These are phyloP conservation scores for Tenthredo notha DNA, from an alignment of 2,888 invertebrate genomes.

Conservation along the genomic window DNA sequence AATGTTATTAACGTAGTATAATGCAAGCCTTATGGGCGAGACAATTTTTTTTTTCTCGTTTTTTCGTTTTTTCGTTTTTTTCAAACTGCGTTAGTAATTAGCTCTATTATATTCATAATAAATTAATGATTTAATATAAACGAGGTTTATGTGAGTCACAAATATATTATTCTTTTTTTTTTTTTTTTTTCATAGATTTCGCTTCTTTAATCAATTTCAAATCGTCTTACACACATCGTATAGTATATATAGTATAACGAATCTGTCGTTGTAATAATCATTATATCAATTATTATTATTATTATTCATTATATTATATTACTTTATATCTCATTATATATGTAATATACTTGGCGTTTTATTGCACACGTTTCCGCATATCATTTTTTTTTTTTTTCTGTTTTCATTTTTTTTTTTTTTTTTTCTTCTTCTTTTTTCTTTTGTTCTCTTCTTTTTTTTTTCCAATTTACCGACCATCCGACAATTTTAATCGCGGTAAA, in stretches of 20 bases:
- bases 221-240: neutral
- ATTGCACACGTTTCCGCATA: conserved; percentile 36
- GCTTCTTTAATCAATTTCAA: conserved; percentile 17
- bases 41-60: neutral
- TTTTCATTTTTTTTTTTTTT: neutral
- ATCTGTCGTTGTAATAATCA: conserved; percentile 35
- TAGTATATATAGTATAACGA: neutral
- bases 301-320: conserved; percentile 32
- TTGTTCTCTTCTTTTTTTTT: neutral
- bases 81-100: neutral
- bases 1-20: conserved; percentile 17
- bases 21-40: neutral
- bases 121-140: conserved; percentile 13
- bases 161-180: neutral
- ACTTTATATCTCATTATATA: conserved; percentile 26
- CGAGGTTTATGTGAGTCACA: conserved; percentile 6
- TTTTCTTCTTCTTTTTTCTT: neutral
- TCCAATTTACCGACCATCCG: conserved; percentile 10
- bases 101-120: neutral
- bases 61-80: neutral
- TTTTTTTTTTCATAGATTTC: conserved; percentile 19
- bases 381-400: neutral
- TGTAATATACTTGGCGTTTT: conserved; percentile 38
- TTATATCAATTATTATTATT: conserved; percentile 5
- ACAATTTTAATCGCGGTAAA: neutral